Conservation (phyloP, 2,888 invertebrate species). For the Eulithis prunata region DNA sequence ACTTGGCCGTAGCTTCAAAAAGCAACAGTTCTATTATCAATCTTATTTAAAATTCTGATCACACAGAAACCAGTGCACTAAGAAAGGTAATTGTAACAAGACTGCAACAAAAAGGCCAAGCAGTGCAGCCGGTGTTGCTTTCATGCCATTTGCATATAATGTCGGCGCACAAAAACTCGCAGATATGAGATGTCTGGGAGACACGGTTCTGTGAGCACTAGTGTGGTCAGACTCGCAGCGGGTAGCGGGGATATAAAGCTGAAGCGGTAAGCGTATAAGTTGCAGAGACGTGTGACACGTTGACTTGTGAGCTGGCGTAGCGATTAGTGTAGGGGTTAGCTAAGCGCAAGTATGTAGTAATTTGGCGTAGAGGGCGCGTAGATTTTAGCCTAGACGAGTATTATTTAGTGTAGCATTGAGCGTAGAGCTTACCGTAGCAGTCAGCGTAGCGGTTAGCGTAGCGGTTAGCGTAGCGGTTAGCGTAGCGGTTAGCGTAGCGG, state of each 20-base stretch:
- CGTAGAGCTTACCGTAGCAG: not conserved
- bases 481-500: no score
- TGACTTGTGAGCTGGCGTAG: no score
- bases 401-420: no score
- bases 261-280: not conserved
- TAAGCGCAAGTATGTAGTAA: not conserved
- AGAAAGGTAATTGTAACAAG: constrained; percentile 45
- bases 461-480: not conserved
- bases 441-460: no score
- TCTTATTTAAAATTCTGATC: constrained; percentile 24
- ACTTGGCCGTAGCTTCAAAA: no score
- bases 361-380: not conserved
- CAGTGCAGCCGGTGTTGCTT: constrained; percentile 63
- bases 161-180: constrained; percentile 51
- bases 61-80: constrained; percentile 26
- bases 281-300: no score
- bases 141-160: constrained; percentile 69
- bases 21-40: no score
- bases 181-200: constrained; percentile 43
- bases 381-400: no score
- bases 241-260: not conserved
- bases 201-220: constrained; percentile 49
- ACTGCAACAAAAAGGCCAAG: constrained; percentile 54
- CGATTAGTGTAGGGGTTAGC: not conserved
- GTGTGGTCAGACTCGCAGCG: not conserved